Evolutionary conservation across 2,888 invertebrate species (phyloP).

Genomic region (Archips crataeganus): DNA sequence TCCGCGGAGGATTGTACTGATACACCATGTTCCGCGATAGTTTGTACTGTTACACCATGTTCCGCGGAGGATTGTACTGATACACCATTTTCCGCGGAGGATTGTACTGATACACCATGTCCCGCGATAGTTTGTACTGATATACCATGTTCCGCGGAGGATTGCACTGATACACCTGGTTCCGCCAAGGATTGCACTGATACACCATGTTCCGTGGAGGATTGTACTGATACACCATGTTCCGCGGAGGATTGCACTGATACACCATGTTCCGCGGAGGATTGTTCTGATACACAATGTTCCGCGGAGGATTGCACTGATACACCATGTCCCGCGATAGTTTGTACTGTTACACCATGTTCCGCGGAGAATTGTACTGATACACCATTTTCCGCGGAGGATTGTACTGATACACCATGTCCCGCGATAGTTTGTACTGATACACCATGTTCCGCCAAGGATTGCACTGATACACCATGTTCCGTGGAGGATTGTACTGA

Average conservation of each 20-base stretch:
- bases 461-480: background rate
- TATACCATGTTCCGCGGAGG: background rate
- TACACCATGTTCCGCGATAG: too few relatives aligned
- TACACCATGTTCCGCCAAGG: background rate
- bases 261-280: background rate
- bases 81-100: background rate
- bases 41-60: too few relatives aligned
- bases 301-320: background rate
- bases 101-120: background rate
- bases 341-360: background rate
- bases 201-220: too few relatives aligned
- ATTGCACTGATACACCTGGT: background rate
- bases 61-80: too few relatives aligned
- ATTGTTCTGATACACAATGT: background rate
- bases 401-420: background rate
- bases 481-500: background rate
- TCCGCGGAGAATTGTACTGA: too few relatives aligned
- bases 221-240: background rate
- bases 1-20: too few relatives aligned
- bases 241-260: background rate
- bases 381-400: background rate
- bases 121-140: background rate
- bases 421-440: background rate
- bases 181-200: too few relatives aligned
- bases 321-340: background rate